Conservation (phyloP, 2,797 vertebrate genomes). For the Coregonus ussuriensis region DNA sequence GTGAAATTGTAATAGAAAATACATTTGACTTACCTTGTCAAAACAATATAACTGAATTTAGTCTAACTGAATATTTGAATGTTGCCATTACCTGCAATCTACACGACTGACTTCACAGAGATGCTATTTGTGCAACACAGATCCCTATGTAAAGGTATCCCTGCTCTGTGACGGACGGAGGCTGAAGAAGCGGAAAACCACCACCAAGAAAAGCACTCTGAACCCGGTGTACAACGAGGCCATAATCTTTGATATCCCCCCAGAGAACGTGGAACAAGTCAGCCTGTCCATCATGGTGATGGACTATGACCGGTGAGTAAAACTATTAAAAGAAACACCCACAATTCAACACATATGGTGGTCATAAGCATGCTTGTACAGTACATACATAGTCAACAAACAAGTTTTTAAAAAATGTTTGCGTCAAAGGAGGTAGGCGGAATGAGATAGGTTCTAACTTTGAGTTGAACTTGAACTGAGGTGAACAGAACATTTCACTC, state of each 20-base stretch:
- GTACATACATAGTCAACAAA: not conserved
- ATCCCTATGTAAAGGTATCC: constrained; percentile 97
- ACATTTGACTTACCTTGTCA: not conserved
- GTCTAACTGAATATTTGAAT: not conserved
- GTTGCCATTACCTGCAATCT: not conserved
- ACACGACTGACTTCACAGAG: not conserved
- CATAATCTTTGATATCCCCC: constrained; percentile 97
- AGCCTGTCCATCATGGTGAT: constrained; percentile 96
- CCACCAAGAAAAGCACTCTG: constrained; percentile 94
- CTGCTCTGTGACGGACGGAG: constrained; percentile 93
- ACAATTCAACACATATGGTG: not conserved
- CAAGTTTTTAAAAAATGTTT: too few relatives aligned
- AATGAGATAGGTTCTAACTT: not conserved
- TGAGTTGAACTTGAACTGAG: not conserved
- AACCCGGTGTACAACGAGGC: constrained; percentile 97
- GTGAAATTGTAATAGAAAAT: not conserved
- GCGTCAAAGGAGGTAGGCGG: not conserved
- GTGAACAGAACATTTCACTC: not conserved
- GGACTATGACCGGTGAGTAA: constrained; percentile 93
- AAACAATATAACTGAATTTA: not conserved
- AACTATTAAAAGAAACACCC: not conserved
- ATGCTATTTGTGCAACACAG: constrained; percentile 60
- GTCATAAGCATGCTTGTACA: not conserved
- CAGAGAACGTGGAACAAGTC: constrained; percentile 98
- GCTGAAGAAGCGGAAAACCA: constrained; percentile 95